Base-by-base conservation (phyloP, 2,797 vertebrate genomes). In the Lithobates pipiens region DNA sequence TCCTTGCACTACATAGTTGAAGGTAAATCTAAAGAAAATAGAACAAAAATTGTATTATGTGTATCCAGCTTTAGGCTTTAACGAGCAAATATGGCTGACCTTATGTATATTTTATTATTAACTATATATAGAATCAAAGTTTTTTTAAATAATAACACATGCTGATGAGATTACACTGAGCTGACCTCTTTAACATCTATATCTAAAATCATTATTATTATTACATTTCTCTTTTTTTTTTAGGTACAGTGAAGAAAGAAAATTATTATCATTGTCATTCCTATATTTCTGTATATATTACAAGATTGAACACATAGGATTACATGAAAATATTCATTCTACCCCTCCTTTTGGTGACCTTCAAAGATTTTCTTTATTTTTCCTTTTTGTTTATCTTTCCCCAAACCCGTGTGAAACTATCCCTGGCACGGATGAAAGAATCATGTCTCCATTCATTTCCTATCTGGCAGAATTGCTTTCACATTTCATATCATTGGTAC, bases 401-500 rank as follows among this genome's bases (percentile, higher is more conserved):
- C 13, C 91, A 92, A 90, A 91, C 92, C 91, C 91, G 85, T 92
- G 92, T 92, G 92, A 93, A 93, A 91, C 90, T 89, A 87, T 91
- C 86, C 90, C 83, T 82, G 90, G 91, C 91, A 93, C 90, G 65
- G 87, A 92, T 92, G 93, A 94, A 94, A 94, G 93, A 93, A 94
- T 93, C 93, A 93, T 93, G 93, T 93, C 92, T 93, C 92, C 93
- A 93, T 95, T 95, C 94, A 94, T 95, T 93, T 95, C 92, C 93
- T 92, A 93, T 95, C 94, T 94, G 91, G 93, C 93, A 91, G 94
- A 96, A 96, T 94, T 94, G 94, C 93, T 93, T 94, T 93, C 89
- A 86, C 92, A 90, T 95, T 96, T 95, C 93, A 95, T 94, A 94
- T 95, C 94, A 92, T 95, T 93, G 93, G 94, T 94, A 93, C 93